Evolutionary conservation across 2,888 invertebrate genomes (phyloP), one percentile per base, ranked within the genome.

Genomic region (Bruchidius siliquastri): DNA sequence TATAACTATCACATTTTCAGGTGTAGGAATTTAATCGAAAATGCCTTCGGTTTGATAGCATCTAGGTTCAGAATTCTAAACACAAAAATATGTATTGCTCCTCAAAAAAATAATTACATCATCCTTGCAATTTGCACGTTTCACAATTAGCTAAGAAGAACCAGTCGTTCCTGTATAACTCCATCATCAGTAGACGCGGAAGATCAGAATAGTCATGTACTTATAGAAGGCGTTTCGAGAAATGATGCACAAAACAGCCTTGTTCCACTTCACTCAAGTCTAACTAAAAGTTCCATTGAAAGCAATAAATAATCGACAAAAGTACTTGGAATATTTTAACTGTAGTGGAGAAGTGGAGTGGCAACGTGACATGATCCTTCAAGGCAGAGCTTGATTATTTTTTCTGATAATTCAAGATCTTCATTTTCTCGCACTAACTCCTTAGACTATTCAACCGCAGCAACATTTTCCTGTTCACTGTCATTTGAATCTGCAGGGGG

Each of bases 41-140:
- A 77, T 71, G 71, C 77, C 66, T 80, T 81, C 74, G 79, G 80
- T 20, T 77, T 79, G 71, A 75, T 81, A 75, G 74, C 74, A 18
- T 22, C 75, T 30, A n/a, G 72, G 69, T 76, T 75, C 69, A n/a
- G 76, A 70, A 75, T 73, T 75, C 77, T 75, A 77, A 76, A 74
- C 70, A 74, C 75, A 18, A 22, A 71, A 8, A 76, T 79, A 22
- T 75, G 74, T 71, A 71, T 79, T 72, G 72, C 6, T 71, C 32
- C 74, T 18, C 49, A 49, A 49, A 49, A 76, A 71, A 76, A 76
- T 73, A 74, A 73, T 71, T 73, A 76, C 71, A 72, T 80, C 69
- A 76, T 80, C 30, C 74, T 79, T 72, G 78, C 80, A 68, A 73
- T 74, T 32, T 76, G 76, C 73, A 72, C 72, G 22, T 74, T 79